phyloP scores from a whole-genome alignment of 1,140 invertebrate species.

The Drosophila kohkoa region DNA sequence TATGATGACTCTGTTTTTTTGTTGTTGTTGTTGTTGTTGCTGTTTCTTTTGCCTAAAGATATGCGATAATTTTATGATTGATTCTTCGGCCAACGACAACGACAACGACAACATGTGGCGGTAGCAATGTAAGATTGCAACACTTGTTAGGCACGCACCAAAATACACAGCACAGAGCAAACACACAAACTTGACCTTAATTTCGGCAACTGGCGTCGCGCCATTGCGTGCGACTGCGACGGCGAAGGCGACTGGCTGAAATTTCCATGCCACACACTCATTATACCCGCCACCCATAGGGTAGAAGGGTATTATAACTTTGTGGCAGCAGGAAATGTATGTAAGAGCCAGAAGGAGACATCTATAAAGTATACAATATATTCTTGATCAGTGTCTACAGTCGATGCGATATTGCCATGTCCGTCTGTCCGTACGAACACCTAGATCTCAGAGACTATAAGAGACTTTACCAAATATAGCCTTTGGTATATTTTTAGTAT shows the following conservation, averaged over 20 bases:
- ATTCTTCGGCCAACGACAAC: conserved; percentile 30
- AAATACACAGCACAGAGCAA: no score
- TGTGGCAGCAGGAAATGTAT: no score
- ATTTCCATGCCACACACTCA: conserved; percentile 53
- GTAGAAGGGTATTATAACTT: no score
- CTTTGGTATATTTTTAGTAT: no score
- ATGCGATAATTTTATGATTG: conserved; percentile 30
- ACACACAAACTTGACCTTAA: conserved; percentile 42
- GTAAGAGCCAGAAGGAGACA: no score
- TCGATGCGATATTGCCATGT: no score
- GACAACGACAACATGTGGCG: conserved; percentile 26
- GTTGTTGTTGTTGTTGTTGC: conserved; percentile 18
- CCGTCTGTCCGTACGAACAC: no score
- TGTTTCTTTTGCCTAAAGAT: background rate
- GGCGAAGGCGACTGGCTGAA: background rate
- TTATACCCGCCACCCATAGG: no score
- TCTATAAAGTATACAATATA: no score
- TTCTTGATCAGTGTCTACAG: no score
- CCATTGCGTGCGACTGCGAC: conserved; percentile 17
- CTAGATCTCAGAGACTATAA: no score
- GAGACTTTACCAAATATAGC: no score
- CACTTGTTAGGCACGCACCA: background rate
- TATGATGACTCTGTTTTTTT: conserved; percentile 24
- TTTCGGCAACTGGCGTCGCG: conserved; percentile 25
- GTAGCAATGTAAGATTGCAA: conserved; percentile 16